Evolutionary conservation across 2,797 vertebrate genomes (phyloP).

Genomic region (Pangasius macronema): DNA sequence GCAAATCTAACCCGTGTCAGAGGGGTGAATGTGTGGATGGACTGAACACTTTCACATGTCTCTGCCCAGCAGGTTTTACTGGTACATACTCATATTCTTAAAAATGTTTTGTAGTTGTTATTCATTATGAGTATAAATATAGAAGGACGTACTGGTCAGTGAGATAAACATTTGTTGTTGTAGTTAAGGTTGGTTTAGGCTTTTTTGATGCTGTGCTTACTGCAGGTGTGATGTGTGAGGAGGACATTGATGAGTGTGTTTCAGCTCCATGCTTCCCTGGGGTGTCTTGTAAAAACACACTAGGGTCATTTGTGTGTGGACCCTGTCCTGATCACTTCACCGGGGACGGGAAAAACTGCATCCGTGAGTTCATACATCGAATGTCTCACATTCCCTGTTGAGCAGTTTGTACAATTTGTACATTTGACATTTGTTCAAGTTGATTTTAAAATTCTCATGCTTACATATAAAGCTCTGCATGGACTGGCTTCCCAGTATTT

Average conservation of each 20-base stretch:
- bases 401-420: background rate
- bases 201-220: background rate
- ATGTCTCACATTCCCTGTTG: background rate
- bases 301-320: conserved; percentile 84
- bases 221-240: conserved; percentile 78
- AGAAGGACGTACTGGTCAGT: background rate
- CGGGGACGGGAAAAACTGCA: conserved; percentile 81
- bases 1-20: conserved; percentile 82
- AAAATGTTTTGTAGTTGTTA: background rate
- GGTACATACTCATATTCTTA: conserved; percentile 67
- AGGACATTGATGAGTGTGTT: conserved; percentile 84
- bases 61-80: conserved; percentile 81
- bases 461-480: too few species aligned
- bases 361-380: conserved; percentile 63
- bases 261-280: conserved; percentile 81
- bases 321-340: conserved; percentile 78
- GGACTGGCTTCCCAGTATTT: too few species aligned
- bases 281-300: conserved; percentile 80
- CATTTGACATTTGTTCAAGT: too few species aligned
- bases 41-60: conserved; percentile 80
- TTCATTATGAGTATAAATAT: background rate
- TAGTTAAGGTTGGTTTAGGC: background rate
- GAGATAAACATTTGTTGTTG: background rate
- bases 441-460: too few species aligned
- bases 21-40: conserved; percentile 79